phyloP scores from a whole-genome alignment of 2,797 vertebrate genomes.

The Gobionotothen gibberifrons region DNA sequence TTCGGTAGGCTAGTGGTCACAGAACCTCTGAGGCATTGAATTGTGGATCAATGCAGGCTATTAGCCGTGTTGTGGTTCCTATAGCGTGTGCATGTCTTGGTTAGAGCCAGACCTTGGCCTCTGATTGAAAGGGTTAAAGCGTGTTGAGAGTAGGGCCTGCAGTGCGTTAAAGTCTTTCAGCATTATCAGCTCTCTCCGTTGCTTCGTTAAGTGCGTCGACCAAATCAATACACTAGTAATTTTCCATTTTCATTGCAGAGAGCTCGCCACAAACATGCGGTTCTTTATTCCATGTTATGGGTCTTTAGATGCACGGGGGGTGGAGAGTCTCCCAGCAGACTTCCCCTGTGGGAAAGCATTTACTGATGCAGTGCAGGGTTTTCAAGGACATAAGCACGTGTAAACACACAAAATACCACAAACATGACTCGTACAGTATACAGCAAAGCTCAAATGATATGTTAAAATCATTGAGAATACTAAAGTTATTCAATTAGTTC shows the following conservation, averaged over 20 bases:
- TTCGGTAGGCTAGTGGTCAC: constrained; percentile 32
- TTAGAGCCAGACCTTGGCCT: constrained; percentile 50
- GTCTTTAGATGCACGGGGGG: constrained; percentile 27
- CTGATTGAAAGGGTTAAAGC: constrained; percentile 41
- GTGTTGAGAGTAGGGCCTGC: neutral
- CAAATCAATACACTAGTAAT: constrained; percentile 58
- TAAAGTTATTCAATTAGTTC: neutral
- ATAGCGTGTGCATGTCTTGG: constrained; percentile 30
- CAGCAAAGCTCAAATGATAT: neutral
- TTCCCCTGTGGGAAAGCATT: constrained; percentile 13
- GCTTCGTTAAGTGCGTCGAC: constrained; percentile 13
- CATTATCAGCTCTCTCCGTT: constrained; percentile 29
- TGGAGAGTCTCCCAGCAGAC: constrained; percentile 16
- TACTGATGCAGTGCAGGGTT: constrained; percentile 15
- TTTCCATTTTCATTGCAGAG: constrained; percentile 38
- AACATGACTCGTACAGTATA: neutral
- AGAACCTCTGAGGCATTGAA: constrained; percentile 36
- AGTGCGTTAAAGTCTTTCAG: constrained; percentile 28
- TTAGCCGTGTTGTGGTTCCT: constrained; percentile 47
- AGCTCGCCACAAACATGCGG: constrained; percentile 28
- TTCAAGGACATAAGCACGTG: constrained; percentile 15
- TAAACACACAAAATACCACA: constrained; percentile 7
- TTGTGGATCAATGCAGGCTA: constrained; percentile 65
- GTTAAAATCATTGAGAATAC: neutral
- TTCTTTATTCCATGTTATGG: constrained; percentile 51